Evolutionary conservation across 2,113 vertebrate genomes (phyloP).

Genomic region (Bambusicola thoracicus): DNA sequence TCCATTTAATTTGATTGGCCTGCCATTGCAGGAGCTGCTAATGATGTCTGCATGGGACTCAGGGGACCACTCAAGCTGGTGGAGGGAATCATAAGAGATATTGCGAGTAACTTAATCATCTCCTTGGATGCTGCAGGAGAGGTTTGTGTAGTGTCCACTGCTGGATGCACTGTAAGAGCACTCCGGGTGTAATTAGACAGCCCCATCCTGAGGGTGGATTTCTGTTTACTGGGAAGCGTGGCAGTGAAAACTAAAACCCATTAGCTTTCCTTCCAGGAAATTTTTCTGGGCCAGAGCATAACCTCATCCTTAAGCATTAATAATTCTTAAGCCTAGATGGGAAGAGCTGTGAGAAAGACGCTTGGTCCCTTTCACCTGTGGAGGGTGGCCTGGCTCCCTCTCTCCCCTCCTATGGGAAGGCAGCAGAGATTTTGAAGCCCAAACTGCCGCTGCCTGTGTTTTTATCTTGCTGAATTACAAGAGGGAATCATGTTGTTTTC

Average conservation of each 20-base stretch:
- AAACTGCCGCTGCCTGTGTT: background rate
- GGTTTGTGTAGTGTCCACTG: conserved; percentile 14
- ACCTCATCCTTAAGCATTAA: background rate
- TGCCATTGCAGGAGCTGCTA: conserved; percentile 63
- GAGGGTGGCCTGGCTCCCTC: background rate
- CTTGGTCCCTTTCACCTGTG: accelerated
- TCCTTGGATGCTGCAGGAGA: background rate
- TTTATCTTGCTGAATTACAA: conserved; percentile 19
- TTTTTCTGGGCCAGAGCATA: conserved; percentile 11
- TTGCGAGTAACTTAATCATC: conserved; percentile 64
- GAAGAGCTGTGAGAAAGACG: background rate
- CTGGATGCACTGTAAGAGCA: background rate
- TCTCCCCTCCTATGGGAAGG: background rate
- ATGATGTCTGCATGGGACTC: conserved; percentile 66
- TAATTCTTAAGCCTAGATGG: background rate
- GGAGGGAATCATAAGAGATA: conserved; percentile 52
- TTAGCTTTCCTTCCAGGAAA: conserved; percentile 37
- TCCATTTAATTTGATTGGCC: conserved; percentile 68
- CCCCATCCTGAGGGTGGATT: conserved; percentile 39
- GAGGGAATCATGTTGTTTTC: background rate
- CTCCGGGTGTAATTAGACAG: conserved; percentile 26
- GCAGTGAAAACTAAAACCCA: conserved; percentile 25
- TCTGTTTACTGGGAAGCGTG: background rate
- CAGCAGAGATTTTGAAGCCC: background rate
- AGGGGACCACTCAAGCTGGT: conserved; percentile 51